Conservation (phyloP, 53 echinoderm and acorn worm species). For the Mesocentrotus franciscanus region DNA sequence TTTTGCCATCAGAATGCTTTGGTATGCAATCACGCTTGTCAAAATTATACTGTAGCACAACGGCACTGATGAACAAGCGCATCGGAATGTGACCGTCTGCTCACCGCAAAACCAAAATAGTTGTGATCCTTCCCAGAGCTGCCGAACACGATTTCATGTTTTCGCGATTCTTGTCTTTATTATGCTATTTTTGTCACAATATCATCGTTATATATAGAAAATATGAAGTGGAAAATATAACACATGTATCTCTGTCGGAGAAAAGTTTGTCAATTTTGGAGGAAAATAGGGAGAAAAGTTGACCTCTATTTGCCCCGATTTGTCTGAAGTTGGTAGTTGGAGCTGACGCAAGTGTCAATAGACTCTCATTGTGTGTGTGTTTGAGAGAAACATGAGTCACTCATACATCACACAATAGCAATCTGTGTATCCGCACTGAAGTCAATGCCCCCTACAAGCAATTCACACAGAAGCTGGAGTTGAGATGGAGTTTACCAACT, state of each 20-base stretch:
- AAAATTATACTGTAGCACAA: neutral
- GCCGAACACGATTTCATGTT: conserved; percentile 45
- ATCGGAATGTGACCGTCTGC: conserved; percentile 38
- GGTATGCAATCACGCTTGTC: neutral
- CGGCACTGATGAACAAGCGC: conserved; percentile 28
- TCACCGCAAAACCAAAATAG: neutral
- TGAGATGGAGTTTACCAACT: conserved; percentile 16
- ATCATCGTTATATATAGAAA: neutral
- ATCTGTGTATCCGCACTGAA: neutral
- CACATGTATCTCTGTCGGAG: neutral
- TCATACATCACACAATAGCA: conserved; percentile 3
- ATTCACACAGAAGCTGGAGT: neutral
- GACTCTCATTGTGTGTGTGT: conserved; percentile 22
- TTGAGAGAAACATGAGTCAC: neutral
- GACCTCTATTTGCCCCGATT: conserved; percentile 21
- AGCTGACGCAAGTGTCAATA: conserved; percentile 4
- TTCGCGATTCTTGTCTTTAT: conserved; percentile 9
- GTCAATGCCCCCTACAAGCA: conserved; percentile 22
- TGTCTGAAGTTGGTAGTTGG: neutral
- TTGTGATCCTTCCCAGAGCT: neutral
- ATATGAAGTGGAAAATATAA: neutral
- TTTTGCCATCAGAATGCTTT: neutral
- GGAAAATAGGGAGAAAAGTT: neutral
- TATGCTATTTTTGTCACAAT: neutral
- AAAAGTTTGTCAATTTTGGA: neutral